phyloP scores from a whole-genome alignment of 2,797 vertebrate species.

The Sebastes itinus region DNA sequence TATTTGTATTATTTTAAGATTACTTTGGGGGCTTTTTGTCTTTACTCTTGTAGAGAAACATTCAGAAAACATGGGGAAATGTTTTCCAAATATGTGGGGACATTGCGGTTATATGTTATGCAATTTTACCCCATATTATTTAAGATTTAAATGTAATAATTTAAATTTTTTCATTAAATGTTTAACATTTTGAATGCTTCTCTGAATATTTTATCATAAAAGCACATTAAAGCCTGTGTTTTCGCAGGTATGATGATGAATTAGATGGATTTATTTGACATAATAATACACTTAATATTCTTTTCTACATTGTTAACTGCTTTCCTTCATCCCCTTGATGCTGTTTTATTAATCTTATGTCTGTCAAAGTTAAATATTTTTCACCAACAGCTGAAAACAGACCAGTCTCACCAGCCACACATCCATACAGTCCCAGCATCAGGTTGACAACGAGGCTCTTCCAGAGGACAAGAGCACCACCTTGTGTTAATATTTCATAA shows the following conservation, averaged over 20 bases:
- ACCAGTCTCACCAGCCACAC: neutral
- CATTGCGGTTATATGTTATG: accelerated
- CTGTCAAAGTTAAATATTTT: neutral
- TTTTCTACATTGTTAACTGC: neutral
- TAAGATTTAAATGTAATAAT: no score
- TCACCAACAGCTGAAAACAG: neutral
- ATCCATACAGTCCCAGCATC: neutral
- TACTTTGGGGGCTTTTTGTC: no score
- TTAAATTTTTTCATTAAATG: neutral
- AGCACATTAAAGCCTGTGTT: neutral
- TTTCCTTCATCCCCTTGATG: neutral
- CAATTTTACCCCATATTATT: neutral
- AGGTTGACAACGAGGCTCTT: constrained; percentile 21
- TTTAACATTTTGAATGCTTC: neutral
- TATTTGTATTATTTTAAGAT: neutral
- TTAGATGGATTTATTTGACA: neutral
- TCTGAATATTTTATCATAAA: neutral
- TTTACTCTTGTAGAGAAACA: neutral
- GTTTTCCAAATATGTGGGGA: neutral
- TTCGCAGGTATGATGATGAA: accelerated
- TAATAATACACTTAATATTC: neutral
- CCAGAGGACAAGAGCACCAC: constrained; percentile 76
- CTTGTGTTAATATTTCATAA: constrained; percentile 68
- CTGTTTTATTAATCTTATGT: neutral
- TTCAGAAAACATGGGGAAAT: no score